Conservation (phyloP, 2,113 vertebrate genomes). For the Seriola quinqueradiata region DNA sequence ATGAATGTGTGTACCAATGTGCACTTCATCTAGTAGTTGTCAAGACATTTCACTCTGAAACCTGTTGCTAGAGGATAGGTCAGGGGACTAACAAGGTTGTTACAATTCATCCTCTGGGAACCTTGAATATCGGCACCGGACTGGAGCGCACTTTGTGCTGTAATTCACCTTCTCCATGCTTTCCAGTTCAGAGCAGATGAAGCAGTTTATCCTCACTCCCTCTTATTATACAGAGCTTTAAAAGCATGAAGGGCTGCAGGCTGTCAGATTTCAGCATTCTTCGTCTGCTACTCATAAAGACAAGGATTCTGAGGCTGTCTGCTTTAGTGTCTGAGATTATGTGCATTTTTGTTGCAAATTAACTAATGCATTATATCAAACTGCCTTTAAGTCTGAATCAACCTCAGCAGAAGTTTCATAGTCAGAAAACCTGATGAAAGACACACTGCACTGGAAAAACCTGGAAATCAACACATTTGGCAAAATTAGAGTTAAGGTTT, state of each 20-base stretch:
- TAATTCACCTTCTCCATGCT: constrained; percentile 7
- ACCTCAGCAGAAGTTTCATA: neutral
- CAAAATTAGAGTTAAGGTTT: too few species aligned
- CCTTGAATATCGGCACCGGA: neutral
- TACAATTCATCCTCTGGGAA: too few species aligned
- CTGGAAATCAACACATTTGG: too few species aligned
- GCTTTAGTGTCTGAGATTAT: neutral
- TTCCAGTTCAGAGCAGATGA: constrained; percentile 1
- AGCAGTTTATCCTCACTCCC: constrained; percentile 5
- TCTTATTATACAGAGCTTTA: neutral
- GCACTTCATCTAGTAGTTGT: too few species aligned
- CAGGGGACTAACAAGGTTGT: too few species aligned
- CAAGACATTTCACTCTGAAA: too few species aligned
- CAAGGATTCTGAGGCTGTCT: neutral
- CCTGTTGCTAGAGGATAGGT: too few species aligned
- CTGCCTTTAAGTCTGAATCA: too few species aligned
- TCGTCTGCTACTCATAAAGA: neutral
- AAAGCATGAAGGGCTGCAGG: constrained; percentile 10
- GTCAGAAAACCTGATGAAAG: too few species aligned
- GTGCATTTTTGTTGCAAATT: neutral
- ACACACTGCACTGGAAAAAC: too few species aligned
- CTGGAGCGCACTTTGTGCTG: neutral
- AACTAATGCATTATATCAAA: neutral
- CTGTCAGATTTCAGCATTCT: neutral
- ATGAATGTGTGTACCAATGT: too few species aligned